Conservation (phyloP, 2,888 invertebrate genomes). For the Xylophagus ater region DNA sequence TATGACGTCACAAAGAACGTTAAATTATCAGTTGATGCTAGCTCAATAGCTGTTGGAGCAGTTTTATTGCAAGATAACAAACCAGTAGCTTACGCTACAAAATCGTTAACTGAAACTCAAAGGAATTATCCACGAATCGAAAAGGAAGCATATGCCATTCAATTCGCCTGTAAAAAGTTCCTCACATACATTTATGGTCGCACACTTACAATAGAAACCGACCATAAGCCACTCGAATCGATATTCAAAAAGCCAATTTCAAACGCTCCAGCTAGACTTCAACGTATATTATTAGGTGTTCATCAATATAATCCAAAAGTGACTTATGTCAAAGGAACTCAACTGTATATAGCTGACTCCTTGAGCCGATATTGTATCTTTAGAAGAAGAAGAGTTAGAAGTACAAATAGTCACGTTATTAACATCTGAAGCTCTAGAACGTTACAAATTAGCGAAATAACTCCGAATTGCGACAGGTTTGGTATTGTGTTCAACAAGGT, state of each 20-base stretch:
- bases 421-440: neutral
- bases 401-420: conserved; percentile 4
- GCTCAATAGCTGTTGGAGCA: conserved; percentile 18
- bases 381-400: conserved; percentile 12
- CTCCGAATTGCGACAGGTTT: neutral
- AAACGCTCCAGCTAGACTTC: conserved; percentile 18
- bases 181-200: conserved; percentile 23
- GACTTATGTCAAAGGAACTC: conserved; percentile 21
- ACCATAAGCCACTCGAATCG: conserved; percentile 25
- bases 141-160: conserved; percentile 23
- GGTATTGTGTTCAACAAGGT: no score
- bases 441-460: neutral
- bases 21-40: conserved; percentile 23
- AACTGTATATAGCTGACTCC: conserved; percentile 20
- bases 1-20: conserved; percentile 22
- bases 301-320: conserved; percentile 21
- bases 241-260: conserved; percentile 22
- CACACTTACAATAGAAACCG: conserved; percentile 20
- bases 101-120: conserved; percentile 6
- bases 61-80: conserved; percentile 9
- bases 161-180: conserved; percentile 23
- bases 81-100: conserved; percentile 10
- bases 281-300: conserved; percentile 22
- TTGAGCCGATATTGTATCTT: conserved; percentile 17
- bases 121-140: conserved; percentile 23